Conservation (phyloP, 2,888 invertebrate species). For the Luperina nickerlii region DNA sequence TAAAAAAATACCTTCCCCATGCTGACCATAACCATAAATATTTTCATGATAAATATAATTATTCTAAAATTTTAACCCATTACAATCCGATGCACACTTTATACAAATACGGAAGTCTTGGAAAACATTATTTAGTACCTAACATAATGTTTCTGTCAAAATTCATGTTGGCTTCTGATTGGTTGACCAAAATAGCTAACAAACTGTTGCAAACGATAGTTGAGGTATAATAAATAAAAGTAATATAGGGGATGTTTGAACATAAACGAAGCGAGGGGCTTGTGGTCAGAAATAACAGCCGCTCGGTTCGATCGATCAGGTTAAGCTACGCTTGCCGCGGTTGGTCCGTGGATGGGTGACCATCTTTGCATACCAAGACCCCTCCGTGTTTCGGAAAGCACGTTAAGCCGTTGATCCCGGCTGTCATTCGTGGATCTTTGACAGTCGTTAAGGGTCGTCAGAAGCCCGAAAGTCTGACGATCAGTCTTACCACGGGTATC, state of each 20-base stretch:
- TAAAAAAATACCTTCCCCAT: too few relatives aligned
- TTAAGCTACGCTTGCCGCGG: too few relatives aligned
- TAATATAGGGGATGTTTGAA: neutral
- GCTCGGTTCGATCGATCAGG: too few relatives aligned
- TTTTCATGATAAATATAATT: constrained; percentile 27
- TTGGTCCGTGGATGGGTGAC: too few relatives aligned
- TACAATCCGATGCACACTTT: neutral
- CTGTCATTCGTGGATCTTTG: too few relatives aligned
- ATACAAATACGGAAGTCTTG: constrained; percentile 22
- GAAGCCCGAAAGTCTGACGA: too few relatives aligned
- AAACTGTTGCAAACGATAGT: neutral
- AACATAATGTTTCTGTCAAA: neutral
- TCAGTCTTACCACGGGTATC: too few relatives aligned
- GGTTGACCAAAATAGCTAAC: neutral
- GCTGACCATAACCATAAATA: constrained; percentile 12
- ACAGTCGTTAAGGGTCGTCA: too few relatives aligned
- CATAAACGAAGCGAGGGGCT: neutral
- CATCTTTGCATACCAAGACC: too few relatives aligned
- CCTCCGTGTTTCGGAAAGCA: too few relatives aligned
- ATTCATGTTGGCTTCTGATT: neutral
- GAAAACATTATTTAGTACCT: neutral
- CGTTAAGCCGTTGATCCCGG: too few relatives aligned
- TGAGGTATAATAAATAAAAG: neutral
- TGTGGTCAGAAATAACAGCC: too few relatives aligned
- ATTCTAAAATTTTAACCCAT: neutral